These are phyloP conservation scores for Zootoca vivipara DNA, from an alignment of 2,113 vertebrate genomes.

Conservation along the genomic window DNA sequence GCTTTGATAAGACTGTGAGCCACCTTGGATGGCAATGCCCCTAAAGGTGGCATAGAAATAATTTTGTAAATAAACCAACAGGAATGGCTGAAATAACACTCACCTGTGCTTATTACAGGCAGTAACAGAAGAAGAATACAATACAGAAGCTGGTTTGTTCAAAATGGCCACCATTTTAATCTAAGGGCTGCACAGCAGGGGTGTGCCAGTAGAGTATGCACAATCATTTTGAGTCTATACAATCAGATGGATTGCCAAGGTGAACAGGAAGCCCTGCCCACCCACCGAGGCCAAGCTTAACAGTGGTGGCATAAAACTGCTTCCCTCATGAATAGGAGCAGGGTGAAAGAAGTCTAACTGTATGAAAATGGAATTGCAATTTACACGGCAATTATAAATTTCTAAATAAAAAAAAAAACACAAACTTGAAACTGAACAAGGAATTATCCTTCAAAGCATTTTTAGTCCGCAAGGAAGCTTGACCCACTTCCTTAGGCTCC, in stretches of 20 bases:
- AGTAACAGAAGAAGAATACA: not conserved
- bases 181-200: too few relatives aligned
- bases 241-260: not conserved
- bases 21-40: too few relatives aligned
- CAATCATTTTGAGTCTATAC: not conserved
- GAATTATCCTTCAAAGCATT: not conserved
- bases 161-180: too few relatives aligned
- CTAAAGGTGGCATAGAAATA: too few relatives aligned
- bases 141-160: too few relatives aligned
- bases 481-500: not conserved
- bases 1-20: too few relatives aligned
- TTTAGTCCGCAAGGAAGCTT: not conserved
- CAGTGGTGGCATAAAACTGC: not conserved
- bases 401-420: constrained; percentile 1
- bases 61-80: too few relatives aligned
- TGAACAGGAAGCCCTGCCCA: not conserved
- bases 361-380: not conserved
- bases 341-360: not conserved
- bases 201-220: not conserved
- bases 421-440: constrained; percentile 1
- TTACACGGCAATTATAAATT: constrained; percentile 11
- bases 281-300: not conserved
- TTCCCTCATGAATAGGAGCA: not conserved
- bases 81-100: not conserved
- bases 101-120: not conserved